Conservation (phyloP, 2,113 vertebrate genomes). For the Misgurnus mizolepis region DNA sequence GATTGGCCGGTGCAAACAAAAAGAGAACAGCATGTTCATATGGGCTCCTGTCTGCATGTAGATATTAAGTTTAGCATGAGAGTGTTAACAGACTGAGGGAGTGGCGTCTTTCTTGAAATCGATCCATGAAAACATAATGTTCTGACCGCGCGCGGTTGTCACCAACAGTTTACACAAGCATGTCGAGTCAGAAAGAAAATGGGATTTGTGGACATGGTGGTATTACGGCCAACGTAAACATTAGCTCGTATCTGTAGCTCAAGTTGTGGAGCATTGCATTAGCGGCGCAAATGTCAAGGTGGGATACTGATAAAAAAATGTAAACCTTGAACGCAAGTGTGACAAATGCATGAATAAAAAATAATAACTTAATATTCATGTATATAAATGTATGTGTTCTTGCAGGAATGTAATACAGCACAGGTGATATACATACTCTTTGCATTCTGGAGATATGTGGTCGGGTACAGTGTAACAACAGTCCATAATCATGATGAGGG, state of each 20-base stretch:
- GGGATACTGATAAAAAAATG: too few relatives aligned
- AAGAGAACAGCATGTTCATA: slow-evolving; percentile 43
- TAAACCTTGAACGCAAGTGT: too few relatives aligned
- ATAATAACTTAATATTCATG: background rate
- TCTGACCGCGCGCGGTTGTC: background rate
- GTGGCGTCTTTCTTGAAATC: background rate
- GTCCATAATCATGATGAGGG: slow-evolving; percentile 91
- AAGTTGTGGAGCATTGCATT: background rate
- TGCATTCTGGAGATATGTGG: slow-evolving; percentile 77
- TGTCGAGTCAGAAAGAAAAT: background rate
- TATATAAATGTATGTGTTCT: background rate
- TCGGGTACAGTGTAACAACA: slow-evolving; percentile 81
- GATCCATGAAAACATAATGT: background rate
- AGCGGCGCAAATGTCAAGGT: background rate
- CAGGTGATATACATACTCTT: slow-evolving; percentile 73
- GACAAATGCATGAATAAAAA: too few relatives aligned
- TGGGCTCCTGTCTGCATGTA: slow-evolving; percentile 20
- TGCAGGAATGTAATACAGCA: background rate
- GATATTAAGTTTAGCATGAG: slow-evolving; percentile 48
- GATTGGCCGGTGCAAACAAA: slow-evolving; percentile 3
- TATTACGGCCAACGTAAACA: background rate
- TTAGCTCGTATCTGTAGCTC: too few relatives aligned
- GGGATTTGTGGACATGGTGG: background rate
- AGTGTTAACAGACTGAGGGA: slow-evolving; percentile 26
- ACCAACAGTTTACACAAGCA: slow-evolving; percentile 1